Base-by-base conservation (phyloP, 2,888 invertebrate genomes). In the Heliconius hortense region DNA sequence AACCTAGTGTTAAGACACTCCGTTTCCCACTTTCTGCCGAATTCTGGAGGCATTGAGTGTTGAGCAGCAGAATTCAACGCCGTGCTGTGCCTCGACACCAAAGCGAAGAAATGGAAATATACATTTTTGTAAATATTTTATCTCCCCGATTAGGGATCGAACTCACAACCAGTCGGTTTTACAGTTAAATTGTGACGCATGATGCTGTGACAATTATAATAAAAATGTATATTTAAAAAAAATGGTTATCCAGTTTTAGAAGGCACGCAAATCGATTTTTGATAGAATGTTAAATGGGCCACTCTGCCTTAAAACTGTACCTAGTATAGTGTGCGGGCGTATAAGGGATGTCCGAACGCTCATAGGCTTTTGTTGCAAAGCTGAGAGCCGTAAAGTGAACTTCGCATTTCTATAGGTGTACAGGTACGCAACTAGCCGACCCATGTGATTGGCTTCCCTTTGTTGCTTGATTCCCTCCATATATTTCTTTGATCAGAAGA, bases 301-400 rank as follows among this genome's bases (percentile, higher is more conserved):
- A 53, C 7, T 53, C 31, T 15, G 7, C 53, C 31, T 53, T 31
- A 18, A n/a, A 53, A 69, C 21, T 31, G 31, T 64, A 64, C 35
- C 21, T 28, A 53, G 4, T 21, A 35, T 3, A 74, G 69, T 59
- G 4, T 24, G 31, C n/a, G 63, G 21, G 26, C 21, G 18, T 35
- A 69, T 53, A 74, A 28, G 59, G 31, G 63, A 70, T 70, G 62
- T 26, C 48, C 28, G 31, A 35, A 31, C 48, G 48, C 35, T 66
- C 28, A n/a, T 53, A 56, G 73, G 53, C 68, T 53, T 69, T 69
- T 69, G 68, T 69, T 69, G 68, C 13, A 69, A 31, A 69, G 28
- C 68, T 69, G 21, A 53, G n/a, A 69, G n/a, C 53, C 68, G 53
- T 69, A 69, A 69, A 69, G 68, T 31, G 28, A 28, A 53, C 68